phyloP scores from a whole-genome alignment of 2,797 vertebrate genomes.

The Chloroceryle inda region DNA sequence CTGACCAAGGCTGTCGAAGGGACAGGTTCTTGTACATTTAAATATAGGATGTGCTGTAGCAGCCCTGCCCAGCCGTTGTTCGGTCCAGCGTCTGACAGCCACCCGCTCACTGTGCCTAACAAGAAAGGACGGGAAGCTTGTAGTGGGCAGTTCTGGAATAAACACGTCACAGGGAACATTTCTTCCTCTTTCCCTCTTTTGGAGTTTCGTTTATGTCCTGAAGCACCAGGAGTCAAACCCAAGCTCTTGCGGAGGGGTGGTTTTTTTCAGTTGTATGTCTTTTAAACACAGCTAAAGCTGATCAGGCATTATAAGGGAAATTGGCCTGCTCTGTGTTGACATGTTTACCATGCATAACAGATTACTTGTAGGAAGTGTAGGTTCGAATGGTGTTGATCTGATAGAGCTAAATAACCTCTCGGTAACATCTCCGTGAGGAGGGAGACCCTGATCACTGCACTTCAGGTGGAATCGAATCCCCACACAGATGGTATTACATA shows the following conservation, averaged over 20 bases:
- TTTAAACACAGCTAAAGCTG: neutral
- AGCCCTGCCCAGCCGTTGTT: neutral
- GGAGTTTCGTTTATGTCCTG: slow-evolving; percentile 3
- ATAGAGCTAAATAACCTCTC: neutral
- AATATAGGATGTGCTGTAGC: neutral
- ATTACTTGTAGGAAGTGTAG: neutral
- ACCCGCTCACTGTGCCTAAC: neutral
- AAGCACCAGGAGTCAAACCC: neutral
- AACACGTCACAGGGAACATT: neutral
- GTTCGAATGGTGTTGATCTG: neutral
- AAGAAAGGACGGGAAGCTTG: neutral
- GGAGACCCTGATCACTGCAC: neutral
- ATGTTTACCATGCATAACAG: neutral
- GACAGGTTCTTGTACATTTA: neutral
- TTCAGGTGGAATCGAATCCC: neutral
- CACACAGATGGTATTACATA: neutral
- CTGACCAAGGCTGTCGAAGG: neutral
- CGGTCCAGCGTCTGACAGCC: neutral
- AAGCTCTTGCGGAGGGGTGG: neutral
- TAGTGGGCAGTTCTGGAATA: slow-evolving; percentile 11
- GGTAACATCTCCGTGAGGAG: neutral
- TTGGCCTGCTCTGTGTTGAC: neutral
- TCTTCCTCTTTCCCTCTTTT: slow-evolving; percentile 1
- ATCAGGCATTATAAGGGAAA: neutral
- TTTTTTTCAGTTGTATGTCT: neutral